Evolutionary conservation across 2,797 vertebrate species (phyloP).

Genomic region (Sebastiscus albofasciatus): DNA sequence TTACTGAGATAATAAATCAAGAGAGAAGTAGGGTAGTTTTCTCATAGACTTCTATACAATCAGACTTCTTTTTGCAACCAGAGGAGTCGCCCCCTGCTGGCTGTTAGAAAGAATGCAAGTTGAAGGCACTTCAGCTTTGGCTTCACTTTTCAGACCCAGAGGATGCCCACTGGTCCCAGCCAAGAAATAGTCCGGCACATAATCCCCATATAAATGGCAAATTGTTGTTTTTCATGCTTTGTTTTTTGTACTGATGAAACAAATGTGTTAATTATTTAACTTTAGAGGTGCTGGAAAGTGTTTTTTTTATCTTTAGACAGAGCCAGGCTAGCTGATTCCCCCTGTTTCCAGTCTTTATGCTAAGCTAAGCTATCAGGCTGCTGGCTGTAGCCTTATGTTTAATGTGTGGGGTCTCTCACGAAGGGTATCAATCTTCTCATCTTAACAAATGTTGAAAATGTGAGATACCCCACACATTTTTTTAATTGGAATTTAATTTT

Average conservation of each 20-base stretch:
- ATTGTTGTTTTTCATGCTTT: background rate
- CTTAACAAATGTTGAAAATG: too few species aligned
- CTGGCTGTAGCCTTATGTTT: background rate
- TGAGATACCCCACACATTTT: too few species aligned
- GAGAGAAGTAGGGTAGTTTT: too few species aligned
- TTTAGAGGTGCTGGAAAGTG: background rate
- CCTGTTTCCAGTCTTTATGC: background rate
- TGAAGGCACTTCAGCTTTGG: too few species aligned
- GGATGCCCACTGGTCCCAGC: too few species aligned
- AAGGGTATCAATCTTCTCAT: background rate
- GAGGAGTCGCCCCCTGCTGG: too few species aligned
- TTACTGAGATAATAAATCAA: too few species aligned
- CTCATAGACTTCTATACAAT: too few species aligned
- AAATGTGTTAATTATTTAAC: background rate
- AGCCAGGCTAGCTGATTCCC: background rate
- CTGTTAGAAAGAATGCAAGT: too few species aligned
- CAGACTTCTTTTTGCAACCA: too few species aligned
- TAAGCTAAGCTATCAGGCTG: background rate
- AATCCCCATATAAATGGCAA: background rate
- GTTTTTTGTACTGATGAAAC: background rate
- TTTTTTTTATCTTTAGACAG: background rate
- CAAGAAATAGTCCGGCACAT: background rate
- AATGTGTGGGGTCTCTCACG: background rate
- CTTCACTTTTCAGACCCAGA: too few species aligned
- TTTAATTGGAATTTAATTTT: too few species aligned